Percentiles rank a stretch among this genome's conserved stretches.
Evolutionary conservation across 1,140 invertebrate species (phyloP).

Genomic region (Argopecten irradians): DNA sequence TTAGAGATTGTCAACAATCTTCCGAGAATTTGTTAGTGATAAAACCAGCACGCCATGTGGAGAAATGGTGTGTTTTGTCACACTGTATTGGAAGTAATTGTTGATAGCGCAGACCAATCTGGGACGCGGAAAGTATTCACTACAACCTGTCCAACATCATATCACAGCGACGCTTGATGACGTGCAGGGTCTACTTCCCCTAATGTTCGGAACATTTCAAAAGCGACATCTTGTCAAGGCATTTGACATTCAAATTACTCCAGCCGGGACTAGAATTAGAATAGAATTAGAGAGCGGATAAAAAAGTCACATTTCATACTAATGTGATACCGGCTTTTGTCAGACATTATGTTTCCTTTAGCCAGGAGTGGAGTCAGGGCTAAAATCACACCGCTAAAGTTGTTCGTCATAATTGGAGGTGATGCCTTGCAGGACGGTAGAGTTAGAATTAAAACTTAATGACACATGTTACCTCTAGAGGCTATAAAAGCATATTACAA

Average conservation of each 20-base stretch:
- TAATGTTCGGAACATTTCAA: not conserved
- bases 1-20: not conserved
- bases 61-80: not conserved
- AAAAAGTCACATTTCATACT: not conserved
- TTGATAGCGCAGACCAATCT: not conserved
- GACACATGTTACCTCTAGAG: not conserved
- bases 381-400: not conserved
- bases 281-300: not conserved
- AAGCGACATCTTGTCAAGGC: not conserved
- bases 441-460: not conserved
- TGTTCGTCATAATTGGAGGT: not conserved
- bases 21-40: not conserved
- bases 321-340: not conserved
- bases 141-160: not conserved
- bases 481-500: not conserved
- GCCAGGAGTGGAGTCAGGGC: not conserved
- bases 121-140: not conserved
- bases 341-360: not conserved
- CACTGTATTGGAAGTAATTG: not conserved
- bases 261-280: not conserved
- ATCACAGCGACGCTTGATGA: not conserved
- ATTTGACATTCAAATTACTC: constrained; percentile 22
- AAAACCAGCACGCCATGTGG: not conserved
- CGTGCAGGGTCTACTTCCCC: not conserved
- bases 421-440: not conserved